phyloP scores from a whole-genome alignment of 1,140 invertebrate species.

The Diprion similis region DNA sequence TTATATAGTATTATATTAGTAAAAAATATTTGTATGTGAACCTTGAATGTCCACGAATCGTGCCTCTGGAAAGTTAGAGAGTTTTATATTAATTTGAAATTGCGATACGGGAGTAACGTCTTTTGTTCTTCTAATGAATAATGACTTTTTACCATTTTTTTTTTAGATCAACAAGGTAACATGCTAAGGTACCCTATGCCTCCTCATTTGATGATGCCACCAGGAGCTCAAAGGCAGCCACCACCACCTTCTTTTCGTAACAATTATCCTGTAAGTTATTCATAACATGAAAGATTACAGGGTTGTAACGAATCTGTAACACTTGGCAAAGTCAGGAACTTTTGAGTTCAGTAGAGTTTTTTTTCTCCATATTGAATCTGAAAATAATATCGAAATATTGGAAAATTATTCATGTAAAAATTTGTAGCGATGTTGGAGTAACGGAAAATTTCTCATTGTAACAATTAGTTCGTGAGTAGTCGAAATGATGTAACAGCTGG shows the following conservation, averaged over 20 bases:
- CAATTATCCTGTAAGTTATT: slow-evolving; percentile 44
- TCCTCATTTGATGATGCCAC: slow-evolving; percentile 50
- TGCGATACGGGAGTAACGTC: not conserved
- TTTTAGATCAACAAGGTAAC: slow-evolving; percentile 58
- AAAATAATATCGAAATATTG: slow-evolving; percentile 6
- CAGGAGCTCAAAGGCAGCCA: slow-evolving; percentile 47
- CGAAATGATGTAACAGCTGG: not conserved
- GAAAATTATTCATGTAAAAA: too few species aligned
- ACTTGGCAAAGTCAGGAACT: too few species aligned
- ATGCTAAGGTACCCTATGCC: slow-evolving; percentile 53
- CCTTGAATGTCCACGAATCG: not conserved
- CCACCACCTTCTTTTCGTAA: slow-evolving; percentile 47
- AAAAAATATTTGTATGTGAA: too few species aligned
- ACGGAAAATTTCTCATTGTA: too few species aligned
- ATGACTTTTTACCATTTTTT: slow-evolving; percentile 21
- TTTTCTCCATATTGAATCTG: not conserved
- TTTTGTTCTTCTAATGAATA: slow-evolving; percentile 8
- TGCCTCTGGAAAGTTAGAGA: not conserved
- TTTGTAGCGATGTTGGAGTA: too few species aligned
- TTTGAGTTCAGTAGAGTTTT: not conserved
- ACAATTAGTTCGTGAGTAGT: too few species aligned
- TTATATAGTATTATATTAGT: too few species aligned
- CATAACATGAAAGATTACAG: not conserved
- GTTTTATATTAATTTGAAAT: not conserved
- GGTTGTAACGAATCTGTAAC: too few species aligned